These are phyloP conservation scores for Phytoseiulus persimilis DNA, from an alignment of 2,888 invertebrate species.

Conservation along the genomic window DNA sequence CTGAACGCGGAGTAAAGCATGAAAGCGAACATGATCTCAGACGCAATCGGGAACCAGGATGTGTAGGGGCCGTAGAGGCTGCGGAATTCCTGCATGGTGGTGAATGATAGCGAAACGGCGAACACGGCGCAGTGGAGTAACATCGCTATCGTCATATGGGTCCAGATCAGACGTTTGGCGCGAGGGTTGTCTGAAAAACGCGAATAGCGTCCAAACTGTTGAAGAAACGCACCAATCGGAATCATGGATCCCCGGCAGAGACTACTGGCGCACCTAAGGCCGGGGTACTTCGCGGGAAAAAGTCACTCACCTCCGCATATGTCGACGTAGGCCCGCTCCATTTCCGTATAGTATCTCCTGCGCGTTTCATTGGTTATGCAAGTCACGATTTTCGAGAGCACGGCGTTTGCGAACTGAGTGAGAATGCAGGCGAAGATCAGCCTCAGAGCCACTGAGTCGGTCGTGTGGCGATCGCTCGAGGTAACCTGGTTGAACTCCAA, in stretches of 20 bases:
- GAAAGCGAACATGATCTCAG: background rate
- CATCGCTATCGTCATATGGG: background rate
- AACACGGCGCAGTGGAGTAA: conserved; percentile 7
- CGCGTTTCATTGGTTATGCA: conserved; percentile 10
- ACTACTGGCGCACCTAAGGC: too few species aligned
- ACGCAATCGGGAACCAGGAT: background rate
- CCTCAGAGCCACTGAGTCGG: background rate
- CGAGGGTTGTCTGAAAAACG: background rate
- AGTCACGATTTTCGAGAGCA: background rate
- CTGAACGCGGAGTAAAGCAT: background rate
- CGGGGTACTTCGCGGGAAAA: too few species aligned
- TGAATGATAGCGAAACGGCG: conserved; percentile 7
- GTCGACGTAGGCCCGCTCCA: conserved; percentile 12
- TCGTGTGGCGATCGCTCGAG: background rate
- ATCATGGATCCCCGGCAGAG: too few species aligned
- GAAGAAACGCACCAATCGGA: too few species aligned
- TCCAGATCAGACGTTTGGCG: background rate
- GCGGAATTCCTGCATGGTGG: background rate
- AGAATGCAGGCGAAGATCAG: conserved; percentile 5
- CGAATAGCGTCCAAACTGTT: too few species aligned
- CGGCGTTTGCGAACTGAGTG: conserved; percentile 6
- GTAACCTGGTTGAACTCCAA: too few species aligned
- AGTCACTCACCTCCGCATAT: conserved; percentile 28
- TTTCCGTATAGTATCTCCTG: conserved; percentile 1
- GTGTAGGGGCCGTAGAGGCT: background rate